Evolutionary conservation across 2,113 vertebrate genomes (phyloP), one percentile per base, ranked within the genome.

Genomic region (Orthonyx spaldingii): DNA sequence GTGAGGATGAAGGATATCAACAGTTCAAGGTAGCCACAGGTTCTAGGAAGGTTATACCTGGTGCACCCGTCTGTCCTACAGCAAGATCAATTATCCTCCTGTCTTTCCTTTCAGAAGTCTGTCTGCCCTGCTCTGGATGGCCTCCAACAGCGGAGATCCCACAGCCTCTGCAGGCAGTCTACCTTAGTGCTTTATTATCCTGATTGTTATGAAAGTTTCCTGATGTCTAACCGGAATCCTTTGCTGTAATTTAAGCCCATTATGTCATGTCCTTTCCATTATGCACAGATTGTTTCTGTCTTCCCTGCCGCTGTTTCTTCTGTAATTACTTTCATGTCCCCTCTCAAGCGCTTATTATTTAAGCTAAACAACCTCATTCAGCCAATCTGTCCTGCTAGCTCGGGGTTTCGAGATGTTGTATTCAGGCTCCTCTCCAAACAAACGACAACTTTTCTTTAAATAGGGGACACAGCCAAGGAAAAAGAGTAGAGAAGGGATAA

Each of bases 161-260:
- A 89, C 91, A 95, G 35, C 93, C 86, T 97, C 93, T 32, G 30
- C 94, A 95, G 95, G 94, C 94, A 77, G 86, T 44, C 89, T 95
- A 95, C 95, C 96, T 96, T 91, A 71, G 83, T 84, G 86, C 80
- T 94, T 91, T 92, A 81, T 96, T 96, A 94, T 93, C 69, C 52
- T 84, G 91, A 94, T 93, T 94, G 95, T 94, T 97, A 84, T 82
- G 95, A 97, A 97, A 97, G 93, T 95, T 96, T 93, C 96, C 95
- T 97, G 94, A 95, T 93, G 96, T 95, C 91, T 95, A 92, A 96
- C 94, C 7, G 32, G 95, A 95, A 94, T 95, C 79, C 93, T 92
- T 75, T 1, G 1, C 80, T 94, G 93, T 74, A 97, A 96, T 96
- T 96, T 92, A 95, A 97, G 69, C 89, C 89, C 94, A 95, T 95